Evolutionary conservation across 1,140 invertebrate genomes (phyloP), one percentile per base, ranked within the genome.

Genomic region (Atta cephalotes): DNA sequence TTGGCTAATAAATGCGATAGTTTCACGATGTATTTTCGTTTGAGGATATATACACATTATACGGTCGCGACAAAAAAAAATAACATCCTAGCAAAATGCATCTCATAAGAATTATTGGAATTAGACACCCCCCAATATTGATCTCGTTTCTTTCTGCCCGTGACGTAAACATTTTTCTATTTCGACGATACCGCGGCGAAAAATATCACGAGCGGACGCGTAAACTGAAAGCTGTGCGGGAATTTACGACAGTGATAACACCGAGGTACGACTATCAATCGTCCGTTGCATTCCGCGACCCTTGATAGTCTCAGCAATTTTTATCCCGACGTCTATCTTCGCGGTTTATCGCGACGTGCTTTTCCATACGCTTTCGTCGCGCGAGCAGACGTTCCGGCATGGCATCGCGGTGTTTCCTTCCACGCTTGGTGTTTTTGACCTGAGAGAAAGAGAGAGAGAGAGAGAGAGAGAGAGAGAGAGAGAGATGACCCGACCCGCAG

Each of bases 111-210:
- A 28, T 84, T 84, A 84, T 84, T 31, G 80, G 70, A 74, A 84
- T 84, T 82, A 84, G 56, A 84, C 70, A 62, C 49, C 28, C 14
- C 14, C 2, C n/a, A 70, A 76, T 84, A 84, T 84, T 31, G 80
- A 84, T 84, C 80, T 76, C 39, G 39, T 56, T 84, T 60, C 39
- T 84, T 76, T 84, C 80, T 63, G 56, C 7, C 39, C 9, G 56
- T 84, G 80, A 84, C 80, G 25, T 31, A 84, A 84, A 84, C 70
- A 84, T 84, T 84, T 84, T 74, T 84, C 80, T 76, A 84, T 84
- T 84, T 84, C 72, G 80, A 49, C 56, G 80, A 84, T 84, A 76
- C 39, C 56, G 25, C 70, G 58, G 80, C 70, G 80, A 49, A 74
- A 84, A 84, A 84, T 84, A 84, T 84, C 80, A 58, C 56, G 63